These are phyloP conservation scores for Tetragnatha versicolor DNA, from an alignment of 1,140 invertebrate species.

Conservation along the genomic window DNA sequence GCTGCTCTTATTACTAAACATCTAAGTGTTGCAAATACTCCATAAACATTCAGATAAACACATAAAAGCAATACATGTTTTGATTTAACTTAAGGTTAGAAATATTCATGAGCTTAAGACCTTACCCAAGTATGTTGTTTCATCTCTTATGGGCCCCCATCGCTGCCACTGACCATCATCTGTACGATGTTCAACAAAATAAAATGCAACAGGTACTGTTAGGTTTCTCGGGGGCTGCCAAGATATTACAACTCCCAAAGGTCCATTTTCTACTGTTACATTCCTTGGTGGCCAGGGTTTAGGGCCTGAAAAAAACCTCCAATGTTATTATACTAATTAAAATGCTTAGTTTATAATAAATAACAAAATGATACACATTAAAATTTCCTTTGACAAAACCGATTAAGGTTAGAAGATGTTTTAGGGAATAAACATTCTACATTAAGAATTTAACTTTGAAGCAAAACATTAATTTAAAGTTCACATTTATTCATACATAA, in stretches of 20 bases:
- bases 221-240: conserved; percentile 78
- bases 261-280: conserved; percentile 82
- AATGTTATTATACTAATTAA: not conserved
- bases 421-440: too few relatives aligned
- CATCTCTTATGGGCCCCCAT: conserved; percentile 80
- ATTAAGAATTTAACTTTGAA: not conserved
- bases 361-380: not conserved
- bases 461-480: too few relatives aligned
- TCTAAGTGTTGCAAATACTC: too few relatives aligned
- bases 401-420: not conserved
- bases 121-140: conserved; percentile 83
- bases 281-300: conserved; percentile 86
- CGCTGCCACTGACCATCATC: conserved; percentile 80
- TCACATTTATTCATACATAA: too few relatives aligned
- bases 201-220: conserved; percentile 77
- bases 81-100: not conserved
- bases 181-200: conserved; percentile 90
- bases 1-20: too few relatives aligned
- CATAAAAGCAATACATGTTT: too few relatives aligned
- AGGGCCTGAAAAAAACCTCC: conserved; percentile 72
- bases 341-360: not conserved
- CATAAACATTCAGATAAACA: too few relatives aligned
- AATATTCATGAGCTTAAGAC: conserved; percentile 54
- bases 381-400: not conserved
- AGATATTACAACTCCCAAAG: conserved; percentile 84